These are phyloP conservation scores for Girardia tigrina DNA, from an alignment of 2,888 invertebrate species.

Conservation along the genomic window DNA sequence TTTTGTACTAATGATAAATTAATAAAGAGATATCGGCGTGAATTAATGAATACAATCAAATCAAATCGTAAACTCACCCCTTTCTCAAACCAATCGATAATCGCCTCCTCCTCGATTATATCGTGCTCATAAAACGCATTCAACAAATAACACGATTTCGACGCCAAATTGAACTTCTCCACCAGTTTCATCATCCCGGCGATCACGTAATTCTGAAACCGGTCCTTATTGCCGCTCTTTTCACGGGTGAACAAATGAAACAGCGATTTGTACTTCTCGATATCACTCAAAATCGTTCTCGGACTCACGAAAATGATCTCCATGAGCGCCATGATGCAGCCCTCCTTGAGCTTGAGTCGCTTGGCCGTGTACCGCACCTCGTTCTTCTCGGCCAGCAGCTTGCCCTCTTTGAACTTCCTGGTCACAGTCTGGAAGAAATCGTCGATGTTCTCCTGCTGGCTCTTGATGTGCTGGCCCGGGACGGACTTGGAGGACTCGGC, in stretches of 20 bases:
- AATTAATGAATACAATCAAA: too few species aligned
- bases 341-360: not conserved
- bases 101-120: constrained; percentile 78
- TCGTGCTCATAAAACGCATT: constrained; percentile 85
- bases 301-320: constrained; percentile 62
- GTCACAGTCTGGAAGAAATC: constrained; percentile 1
- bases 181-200: constrained; percentile 80
- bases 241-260: constrained; percentile 40
- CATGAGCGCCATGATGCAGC: constrained; percentile 73
- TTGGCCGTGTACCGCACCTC: not conserved
- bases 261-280: constrained; percentile 47
- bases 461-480: not conserved
- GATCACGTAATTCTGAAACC: constrained; percentile 63
- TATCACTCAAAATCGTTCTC: constrained; percentile 54
- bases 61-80: constrained; percentile 30
- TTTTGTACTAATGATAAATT: too few species aligned
- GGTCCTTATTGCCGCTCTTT: not conserved
- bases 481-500: not conserved
- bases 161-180: constrained; percentile 62
- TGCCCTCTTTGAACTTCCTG: not conserved
- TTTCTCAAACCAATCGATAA: constrained; percentile 76
- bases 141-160: constrained; percentile 72
- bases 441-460: not conserved
- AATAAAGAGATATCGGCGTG: too few species aligned
- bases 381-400: not conserved